Evolutionary conservation across 37 sponge, comb jelly and placozoan species (phyloP), one percentile per base, ranked within the genome.

Genomic region (Cliona cf. orientalis): DNA sequence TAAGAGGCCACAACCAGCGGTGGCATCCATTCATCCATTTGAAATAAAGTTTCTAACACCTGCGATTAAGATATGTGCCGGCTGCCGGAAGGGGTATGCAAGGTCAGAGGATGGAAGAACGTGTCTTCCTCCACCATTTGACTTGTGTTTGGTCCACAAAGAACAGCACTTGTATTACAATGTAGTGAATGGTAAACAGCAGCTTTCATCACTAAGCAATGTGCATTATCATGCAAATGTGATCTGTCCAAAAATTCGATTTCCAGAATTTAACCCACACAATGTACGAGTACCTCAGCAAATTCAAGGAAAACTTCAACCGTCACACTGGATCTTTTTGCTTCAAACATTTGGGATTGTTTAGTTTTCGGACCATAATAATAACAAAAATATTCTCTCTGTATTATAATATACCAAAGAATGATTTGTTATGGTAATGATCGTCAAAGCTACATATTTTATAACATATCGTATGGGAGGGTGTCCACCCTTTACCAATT

Each of bases 91-190:
- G 6, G 74, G 74, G 29, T 73, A 73, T 43, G 56, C 53, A 9
- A 32, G 74, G 28, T 32, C 5, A 44, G 11, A 6, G 23, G 74
- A 73, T 73, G 74, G 74, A 42, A 73, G 44, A 42, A 25, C 29
- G 4, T 73, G 9, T 73, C 74, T 17, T 43, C n/a, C n/a, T n/a
- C 46, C 74, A 36, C 74, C 74, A 28, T 7, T 36, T 34, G 31
- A 73, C 37, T 73, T 73, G 57, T 73, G 74, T 43, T 31, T 73
- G 44, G 74, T 73, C 14, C 74, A 73, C 53, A 73, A 49, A 43
- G 74, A 73, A 49, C 74, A 73, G 14, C 74, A 73, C 44, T 14
- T 73, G 17, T 73, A 73, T 25, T 73, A 73, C 44, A 73, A 73
- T 42, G 49, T 42, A 26, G 53, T 43, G 14, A 73, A 73, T 73